Percentiles rank a stretch among this genome's conserved stretches.
Evolutionary conservation across 2,888 invertebrate genomes (phyloP).

Genomic region (Crocallis elinguaria): DNA sequence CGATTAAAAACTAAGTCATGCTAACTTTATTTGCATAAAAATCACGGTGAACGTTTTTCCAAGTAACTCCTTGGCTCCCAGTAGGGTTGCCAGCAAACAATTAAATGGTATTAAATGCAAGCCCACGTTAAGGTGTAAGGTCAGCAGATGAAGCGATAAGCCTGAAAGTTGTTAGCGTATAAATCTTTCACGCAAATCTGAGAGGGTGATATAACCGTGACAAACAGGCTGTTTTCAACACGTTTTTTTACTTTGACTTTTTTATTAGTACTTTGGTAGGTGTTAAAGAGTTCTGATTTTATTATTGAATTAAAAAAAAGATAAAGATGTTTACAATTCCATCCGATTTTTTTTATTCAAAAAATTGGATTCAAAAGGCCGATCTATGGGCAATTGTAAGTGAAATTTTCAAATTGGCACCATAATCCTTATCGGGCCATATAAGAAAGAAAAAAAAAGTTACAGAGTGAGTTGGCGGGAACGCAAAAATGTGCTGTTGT

Average conservation of each 20-base stretch:
- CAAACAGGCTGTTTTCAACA: conserved; percentile 53
- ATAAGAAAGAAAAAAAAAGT: too few species aligned
- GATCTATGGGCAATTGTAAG: too few species aligned
- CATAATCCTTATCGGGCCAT: too few species aligned
- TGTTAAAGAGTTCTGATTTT: too few species aligned
- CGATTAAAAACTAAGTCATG: conserved; percentile 28
- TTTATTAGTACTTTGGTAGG: not conserved
- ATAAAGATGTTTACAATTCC: too few species aligned
- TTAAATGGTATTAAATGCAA: conserved; percentile 37
- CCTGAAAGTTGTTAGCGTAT: conserved; percentile 54
- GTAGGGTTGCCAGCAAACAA: conserved; percentile 15
- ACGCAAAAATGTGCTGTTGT: too few species aligned
- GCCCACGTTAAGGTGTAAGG: conserved; percentile 51
- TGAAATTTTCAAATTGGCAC: too few species aligned
- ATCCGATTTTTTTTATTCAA: too few species aligned
- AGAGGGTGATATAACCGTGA: conserved; percentile 44
- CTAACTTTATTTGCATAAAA: conserved; percentile 35
- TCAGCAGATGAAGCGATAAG: conserved; percentile 60
- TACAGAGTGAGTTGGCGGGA: too few species aligned
- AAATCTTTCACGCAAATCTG: conserved; percentile 65
- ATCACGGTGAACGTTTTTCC: conserved; percentile 21
- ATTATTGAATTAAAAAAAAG: too few species aligned
- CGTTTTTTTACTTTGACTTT: conserved; percentile 7
- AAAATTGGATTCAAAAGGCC: too few species aligned
- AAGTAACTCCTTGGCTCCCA: conserved; percentile 9